Evolutionary conservation across 2,888 invertebrate species (phyloP).

Genomic region (Meganola albula): DNA sequence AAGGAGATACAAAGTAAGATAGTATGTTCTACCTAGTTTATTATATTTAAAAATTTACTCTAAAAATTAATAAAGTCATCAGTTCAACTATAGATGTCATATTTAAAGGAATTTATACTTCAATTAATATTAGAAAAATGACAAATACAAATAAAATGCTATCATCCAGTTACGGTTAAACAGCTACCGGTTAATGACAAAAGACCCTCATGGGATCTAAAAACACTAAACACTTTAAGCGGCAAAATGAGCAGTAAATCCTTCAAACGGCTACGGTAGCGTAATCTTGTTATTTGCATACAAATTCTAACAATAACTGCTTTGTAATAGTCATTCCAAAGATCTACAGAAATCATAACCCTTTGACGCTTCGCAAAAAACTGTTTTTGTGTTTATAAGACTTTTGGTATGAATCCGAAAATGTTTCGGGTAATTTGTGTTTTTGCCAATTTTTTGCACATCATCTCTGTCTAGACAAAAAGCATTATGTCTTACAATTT

Average conservation of each 20-base stretch:
- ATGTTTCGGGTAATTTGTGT: slow-evolving; percentile 37
- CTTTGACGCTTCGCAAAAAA: slow-evolving; percentile 58
- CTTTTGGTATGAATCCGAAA: slow-evolving; percentile 30
- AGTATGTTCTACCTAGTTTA: no score
- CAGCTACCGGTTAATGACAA: slow-evolving; percentile 51
- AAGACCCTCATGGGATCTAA: slow-evolving; percentile 40
- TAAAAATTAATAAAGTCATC: no score
- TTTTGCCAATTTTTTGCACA: slow-evolving; percentile 28
- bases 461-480: slow-evolving; percentile 17
- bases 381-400: slow-evolving; percentile 28
- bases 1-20: no score
- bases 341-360: slow-evolving; percentile 54
- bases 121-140: no score
- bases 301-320: slow-evolving; percentile 54
- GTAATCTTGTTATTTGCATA: slow-evolving; percentile 75
- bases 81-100: no score
- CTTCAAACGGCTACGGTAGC: slow-evolving; percentile 60
- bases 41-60: no score
- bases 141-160: no score
- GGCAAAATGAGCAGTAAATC: slow-evolving; percentile 45
- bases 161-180: slow-evolving; percentile 18
- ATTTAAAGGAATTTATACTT: no score
- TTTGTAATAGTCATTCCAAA: slow-evolving; percentile 44
- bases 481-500: slow-evolving; percentile 5
- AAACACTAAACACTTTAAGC: slow-evolving; percentile 35